Conservation (phyloP, 2,888 invertebrate genomes). For the Nomada flava region DNA sequence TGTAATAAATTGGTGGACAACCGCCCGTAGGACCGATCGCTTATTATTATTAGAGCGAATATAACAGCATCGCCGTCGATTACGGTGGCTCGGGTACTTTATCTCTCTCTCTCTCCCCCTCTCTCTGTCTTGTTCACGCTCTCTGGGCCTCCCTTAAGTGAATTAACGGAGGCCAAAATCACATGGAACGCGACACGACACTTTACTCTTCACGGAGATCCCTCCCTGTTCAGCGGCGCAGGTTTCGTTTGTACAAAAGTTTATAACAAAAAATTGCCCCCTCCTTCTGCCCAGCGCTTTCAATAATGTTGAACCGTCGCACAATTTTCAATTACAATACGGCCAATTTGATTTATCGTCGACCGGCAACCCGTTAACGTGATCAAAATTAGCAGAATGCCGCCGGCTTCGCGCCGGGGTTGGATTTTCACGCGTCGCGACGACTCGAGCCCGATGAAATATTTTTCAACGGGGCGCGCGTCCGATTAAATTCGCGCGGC, state of each 20-base stretch:
- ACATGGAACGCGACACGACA: too few relatives aligned
- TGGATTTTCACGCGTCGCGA: not conserved
- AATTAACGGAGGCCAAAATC: slow-evolving; percentile 50
- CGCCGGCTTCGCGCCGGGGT: not conserved
- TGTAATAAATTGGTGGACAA: slow-evolving; percentile 67
- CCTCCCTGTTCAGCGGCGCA: too few relatives aligned
- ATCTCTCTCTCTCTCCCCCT: not conserved
- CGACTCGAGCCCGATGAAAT: slow-evolving; percentile 34
- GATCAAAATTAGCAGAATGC: slow-evolving; percentile 39
- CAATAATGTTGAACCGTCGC: too few relatives aligned
- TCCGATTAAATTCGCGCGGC: slow-evolving; percentile 65
- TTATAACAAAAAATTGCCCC: too few relatives aligned
- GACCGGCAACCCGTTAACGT: not conserved
- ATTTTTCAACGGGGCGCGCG: slow-evolving; percentile 41
- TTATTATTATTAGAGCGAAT: slow-evolving; percentile 65
- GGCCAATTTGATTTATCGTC: not conserved
- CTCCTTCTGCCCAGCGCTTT: too few relatives aligned
- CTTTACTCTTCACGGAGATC: too few relatives aligned
- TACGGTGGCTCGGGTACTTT: slow-evolving; percentile 40
- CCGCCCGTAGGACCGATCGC: slow-evolving; percentile 62
- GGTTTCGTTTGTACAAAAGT: too few relatives aligned
- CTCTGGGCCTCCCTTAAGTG: slow-evolving; percentile 46
- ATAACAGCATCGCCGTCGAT: slow-evolving; percentile 44
- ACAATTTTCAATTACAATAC: too few relatives aligned
- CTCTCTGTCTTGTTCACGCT: not conserved